Evolutionary conservation across 2,113 vertebrate species (phyloP).

Genomic region (Prietella phreatophila): DNA sequence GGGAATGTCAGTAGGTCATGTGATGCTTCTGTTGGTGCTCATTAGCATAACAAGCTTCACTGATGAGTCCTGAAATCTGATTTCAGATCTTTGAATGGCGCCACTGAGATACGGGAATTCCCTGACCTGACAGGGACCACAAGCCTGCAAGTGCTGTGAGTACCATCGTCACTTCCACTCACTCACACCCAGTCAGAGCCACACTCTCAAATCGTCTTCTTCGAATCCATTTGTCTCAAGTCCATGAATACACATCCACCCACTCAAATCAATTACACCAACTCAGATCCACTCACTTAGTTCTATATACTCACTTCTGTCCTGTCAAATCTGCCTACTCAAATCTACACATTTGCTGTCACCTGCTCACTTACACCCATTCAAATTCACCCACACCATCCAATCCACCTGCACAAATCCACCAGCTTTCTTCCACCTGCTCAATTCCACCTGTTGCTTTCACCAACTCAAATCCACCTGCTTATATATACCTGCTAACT

Average conservation of each 20-base stretch:
- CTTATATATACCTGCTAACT: neutral
- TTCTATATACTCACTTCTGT: neutral
- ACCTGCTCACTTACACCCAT: neutral
- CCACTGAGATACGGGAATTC: conserved; percentile 84
- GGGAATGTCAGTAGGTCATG: conserved; percentile 4
- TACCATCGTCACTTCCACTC: conserved; percentile 48
- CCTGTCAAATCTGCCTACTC: neutral
- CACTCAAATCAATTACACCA: neutral
- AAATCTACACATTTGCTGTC: neutral
- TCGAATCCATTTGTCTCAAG: neutral
- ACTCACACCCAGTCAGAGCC: neutral
- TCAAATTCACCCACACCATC: neutral
- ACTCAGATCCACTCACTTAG: neutral
- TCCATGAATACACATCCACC: neutral
- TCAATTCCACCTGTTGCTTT: neutral
- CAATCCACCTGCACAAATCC: neutral
- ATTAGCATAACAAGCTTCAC: conserved; percentile 34
- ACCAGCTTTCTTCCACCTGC: neutral
- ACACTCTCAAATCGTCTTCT: neutral
- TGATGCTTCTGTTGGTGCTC: conserved; percentile 17
- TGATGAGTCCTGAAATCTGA: conserved; percentile 53
- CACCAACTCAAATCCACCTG: neutral
- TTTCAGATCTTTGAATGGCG: conserved; percentile 87
- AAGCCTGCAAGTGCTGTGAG: conserved; percentile 92
- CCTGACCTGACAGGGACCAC: conserved; percentile 93